Percentiles rank a stretch among this genome's conserved stretches.
Conservation (phyloP, 2,888 invertebrate genomes). For the Ennomos fuscantarius region DNA sequence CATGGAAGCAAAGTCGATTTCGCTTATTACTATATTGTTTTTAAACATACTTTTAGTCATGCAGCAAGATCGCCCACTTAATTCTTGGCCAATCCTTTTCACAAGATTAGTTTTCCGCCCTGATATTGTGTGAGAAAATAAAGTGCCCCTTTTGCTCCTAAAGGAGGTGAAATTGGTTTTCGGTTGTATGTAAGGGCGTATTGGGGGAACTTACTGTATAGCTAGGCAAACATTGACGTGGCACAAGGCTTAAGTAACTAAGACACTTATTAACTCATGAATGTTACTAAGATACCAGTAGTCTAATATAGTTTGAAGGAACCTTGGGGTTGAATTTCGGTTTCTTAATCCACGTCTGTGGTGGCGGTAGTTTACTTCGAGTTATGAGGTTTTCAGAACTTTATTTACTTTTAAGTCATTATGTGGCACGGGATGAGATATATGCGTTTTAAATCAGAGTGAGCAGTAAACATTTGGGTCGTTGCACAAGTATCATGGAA, state of each 20-base stretch:
- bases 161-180: constrained; percentile 38
- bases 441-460: no score
- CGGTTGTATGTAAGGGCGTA: constrained; percentile 25
- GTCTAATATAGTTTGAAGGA: no score
- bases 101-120: constrained; percentile 21
- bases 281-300: no score
- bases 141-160: constrained; percentile 36
- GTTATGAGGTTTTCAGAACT: no score
- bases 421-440: no score
- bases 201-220: constrained; percentile 26
- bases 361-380: neutral
- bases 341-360: neutral
- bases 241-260: neutral
- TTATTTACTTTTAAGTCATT: no score
- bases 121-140: constrained; percentile 31
- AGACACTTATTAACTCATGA: no score
- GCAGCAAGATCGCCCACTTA: neutral
- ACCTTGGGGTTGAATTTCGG: no score
- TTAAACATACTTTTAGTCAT: neutral
- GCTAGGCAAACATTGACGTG: constrained; percentile 16
- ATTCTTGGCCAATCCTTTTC: constrained; percentile 6
- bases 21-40: neutral
- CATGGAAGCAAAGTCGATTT: constrained; percentile 7
- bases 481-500: no score
- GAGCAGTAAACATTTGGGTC: no score